A percentile compares a stretch with the other conserved stretches of the same genome.
Conservation (phyloP, 1,140 invertebrate genomes). For the Melitaea cinxia region DNA sequence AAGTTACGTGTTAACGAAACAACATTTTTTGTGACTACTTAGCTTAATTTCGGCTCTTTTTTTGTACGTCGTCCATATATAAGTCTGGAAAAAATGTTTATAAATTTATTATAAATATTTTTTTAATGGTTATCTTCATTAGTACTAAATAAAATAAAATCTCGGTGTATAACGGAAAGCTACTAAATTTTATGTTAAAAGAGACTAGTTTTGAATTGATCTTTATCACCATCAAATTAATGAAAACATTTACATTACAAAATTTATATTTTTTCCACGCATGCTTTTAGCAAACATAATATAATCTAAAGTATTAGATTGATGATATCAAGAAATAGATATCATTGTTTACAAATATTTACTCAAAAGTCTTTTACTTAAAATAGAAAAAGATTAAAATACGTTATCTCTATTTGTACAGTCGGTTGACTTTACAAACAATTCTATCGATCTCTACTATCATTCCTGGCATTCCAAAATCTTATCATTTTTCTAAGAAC, state of each 20-base stretch:
- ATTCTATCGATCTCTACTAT: conserved; percentile 13
- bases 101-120: not conserved
- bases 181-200: too few species aligned
- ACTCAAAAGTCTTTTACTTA: too few species aligned
- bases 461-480: conserved; percentile 27
- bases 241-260: too few species aligned
- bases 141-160: not conserved
- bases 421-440: conserved; percentile 24
- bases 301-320: too few species aligned
- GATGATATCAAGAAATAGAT: too few species aligned
- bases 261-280: too few species aligned
- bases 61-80: conserved; percentile 2
- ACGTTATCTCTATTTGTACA: conserved; percentile 8
- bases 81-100: not conserved
- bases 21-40: conserved; percentile 15
- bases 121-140: not conserved
- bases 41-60: conserved; percentile 11
- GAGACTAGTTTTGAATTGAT: too few species aligned
- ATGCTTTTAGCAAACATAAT: too few species aligned
- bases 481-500: conserved; percentile 26
- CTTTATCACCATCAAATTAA: too few species aligned
- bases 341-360: not conserved
- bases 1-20: conserved; percentile 11
- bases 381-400: conserved; percentile 12
- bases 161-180: too few species aligned